Base-by-base conservation (phyloP, 2,888 invertebrate genomes). In the Schizaphis graminum region DNA sequence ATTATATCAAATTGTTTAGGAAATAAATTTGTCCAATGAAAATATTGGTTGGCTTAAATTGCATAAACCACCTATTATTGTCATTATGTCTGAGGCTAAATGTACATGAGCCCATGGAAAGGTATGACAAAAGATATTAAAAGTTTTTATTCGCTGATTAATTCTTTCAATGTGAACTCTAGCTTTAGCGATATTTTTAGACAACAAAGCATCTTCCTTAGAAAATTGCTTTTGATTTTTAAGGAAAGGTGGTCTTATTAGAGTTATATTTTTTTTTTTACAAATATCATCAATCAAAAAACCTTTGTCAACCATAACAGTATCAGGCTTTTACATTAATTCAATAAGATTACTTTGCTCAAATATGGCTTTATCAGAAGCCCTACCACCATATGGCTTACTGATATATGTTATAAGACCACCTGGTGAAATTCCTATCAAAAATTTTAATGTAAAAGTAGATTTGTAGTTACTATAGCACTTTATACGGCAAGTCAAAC, bases 151-250 rank as follows among this genome's bases (percentile, higher is more conserved):
- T n/a, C 84, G 47, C 41, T 89, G 67, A 53, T 89, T 93, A 47
- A 93, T 89, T 7, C 84, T 67, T 41, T 93, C 89, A 35, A 89
- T 87, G 35, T 93, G 93, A 26, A 89, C 77, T 86, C 89, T 35
- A 28, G 93, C 89, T 93, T 77, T 89, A 47, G 47, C 89, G 26
- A 93, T 93, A n/a, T 89, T 41, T 67, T 93, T 89, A 56, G 53
- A 93, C 44, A 88, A 88, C 28, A 53, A 35, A 88, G 88, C 53
- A 88, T 88, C 88, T 49, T 88, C 53, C 35, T 21, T 88, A 53
- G 28, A 35, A 53, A 88, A 53, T 88, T 88, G 49, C 35, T 53
- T 88, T 88, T 88, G 53, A 49, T 88, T 88, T 24, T 35, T 88
- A 35, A 88, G 35, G 47, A 88, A 88, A n/a, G n/a, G 88, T 53